These are phyloP conservation scores for Littorina saxatilis DNA, from an alignment of 1,140 invertebrate species.

Conservation along the genomic window DNA sequence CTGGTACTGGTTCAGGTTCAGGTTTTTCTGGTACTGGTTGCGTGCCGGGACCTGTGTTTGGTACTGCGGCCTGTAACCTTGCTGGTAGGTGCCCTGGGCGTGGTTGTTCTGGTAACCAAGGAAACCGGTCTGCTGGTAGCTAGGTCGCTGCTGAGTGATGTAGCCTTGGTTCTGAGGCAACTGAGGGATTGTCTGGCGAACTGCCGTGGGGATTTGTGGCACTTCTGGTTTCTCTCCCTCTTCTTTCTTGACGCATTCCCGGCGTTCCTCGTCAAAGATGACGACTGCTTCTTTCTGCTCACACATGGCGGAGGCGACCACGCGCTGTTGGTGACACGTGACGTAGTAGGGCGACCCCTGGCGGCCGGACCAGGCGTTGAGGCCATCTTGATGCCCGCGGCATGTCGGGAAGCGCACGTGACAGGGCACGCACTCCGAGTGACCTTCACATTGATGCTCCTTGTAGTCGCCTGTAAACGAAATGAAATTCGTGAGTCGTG, in stretches of 20 bases:
- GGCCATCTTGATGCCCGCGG: conserved; percentile 53
- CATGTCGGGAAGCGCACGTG: conserved; percentile 53
- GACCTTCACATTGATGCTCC: conserved; percentile 49
- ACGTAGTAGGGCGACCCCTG: conserved; percentile 51
- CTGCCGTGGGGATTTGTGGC: background rate
- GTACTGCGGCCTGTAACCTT: background rate
- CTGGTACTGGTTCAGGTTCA: background rate
- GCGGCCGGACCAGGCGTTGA: conserved; percentile 49
- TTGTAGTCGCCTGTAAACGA: conserved; percentile 53
- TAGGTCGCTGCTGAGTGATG: conserved; percentile 5
- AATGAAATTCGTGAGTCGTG: no score
- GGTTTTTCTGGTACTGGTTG: background rate
- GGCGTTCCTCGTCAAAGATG: conserved; percentile 14
- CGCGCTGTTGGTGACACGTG: conserved; percentile 55
- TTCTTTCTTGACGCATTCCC: conserved; percentile 19
- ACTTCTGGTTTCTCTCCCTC: background rate
- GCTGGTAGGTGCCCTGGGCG: background rate
- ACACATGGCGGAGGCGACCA: conserved; percentile 38
- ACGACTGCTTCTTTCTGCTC: conserved; percentile 6
- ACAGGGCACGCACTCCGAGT: conserved; percentile 51
- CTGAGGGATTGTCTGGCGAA: background rate
- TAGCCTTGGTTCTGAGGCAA: background rate
- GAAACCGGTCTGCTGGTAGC: background rate
- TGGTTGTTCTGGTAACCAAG: background rate
- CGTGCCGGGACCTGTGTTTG: background rate